Evolutionary conservation across 2,113 vertebrate species (phyloP).

Genomic region (Aptenodytes patagonicus): DNA sequence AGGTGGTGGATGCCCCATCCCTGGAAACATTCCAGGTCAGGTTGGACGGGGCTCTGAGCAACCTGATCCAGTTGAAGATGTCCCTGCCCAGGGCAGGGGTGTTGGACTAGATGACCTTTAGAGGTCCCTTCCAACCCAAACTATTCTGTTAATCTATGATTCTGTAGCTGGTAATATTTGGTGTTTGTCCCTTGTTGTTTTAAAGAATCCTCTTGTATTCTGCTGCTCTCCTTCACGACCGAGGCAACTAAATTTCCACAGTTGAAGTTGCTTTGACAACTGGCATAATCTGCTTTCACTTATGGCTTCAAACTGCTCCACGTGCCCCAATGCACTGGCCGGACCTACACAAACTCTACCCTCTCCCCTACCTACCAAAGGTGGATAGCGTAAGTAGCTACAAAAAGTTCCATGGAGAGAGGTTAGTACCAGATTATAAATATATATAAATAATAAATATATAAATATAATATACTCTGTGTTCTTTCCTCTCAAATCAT

Average conservation of each 20-base stretch:
- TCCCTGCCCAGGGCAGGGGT: background rate
- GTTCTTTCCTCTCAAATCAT: background rate
- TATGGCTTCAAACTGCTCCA: background rate
- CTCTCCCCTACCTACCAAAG: background rate
- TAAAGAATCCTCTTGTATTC: background rate
- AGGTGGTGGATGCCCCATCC: background rate
- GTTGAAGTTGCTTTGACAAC: background rate
- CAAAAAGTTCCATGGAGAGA: background rate
- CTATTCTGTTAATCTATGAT: background rate
- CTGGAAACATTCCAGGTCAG: background rate
- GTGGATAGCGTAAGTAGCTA: background rate
- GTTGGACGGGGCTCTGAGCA: background rate
- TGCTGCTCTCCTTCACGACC: background rate
- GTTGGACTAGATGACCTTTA: background rate
- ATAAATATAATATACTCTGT: background rate
- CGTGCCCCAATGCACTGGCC: fast-evolving
- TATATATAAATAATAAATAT: too few relatives aligned
- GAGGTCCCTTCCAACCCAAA: background rate
- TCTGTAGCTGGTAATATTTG: background rate
- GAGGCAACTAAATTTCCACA: background rate
- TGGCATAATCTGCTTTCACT: background rate
- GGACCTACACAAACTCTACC: background rate
- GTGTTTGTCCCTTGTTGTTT: background rate
- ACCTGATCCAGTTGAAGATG: background rate
- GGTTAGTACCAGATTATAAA: background rate